phyloP scores from a whole-genome alignment of 1,140 invertebrate species.

The Drosophila murphyi region DNA sequence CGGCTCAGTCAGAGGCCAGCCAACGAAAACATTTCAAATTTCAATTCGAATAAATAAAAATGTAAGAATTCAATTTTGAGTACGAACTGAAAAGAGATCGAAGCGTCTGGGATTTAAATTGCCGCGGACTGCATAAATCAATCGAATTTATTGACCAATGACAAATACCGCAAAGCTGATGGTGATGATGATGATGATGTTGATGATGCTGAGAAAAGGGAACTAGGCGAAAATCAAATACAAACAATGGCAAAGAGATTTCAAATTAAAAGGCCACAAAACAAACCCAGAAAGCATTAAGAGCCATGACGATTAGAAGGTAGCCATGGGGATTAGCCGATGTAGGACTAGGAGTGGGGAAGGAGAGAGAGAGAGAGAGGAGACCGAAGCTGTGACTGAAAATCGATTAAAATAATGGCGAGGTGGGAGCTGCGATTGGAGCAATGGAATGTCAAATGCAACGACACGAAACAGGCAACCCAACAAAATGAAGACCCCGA shows the following conservation, averaged over 20 bases:
- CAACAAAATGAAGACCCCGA: slow-evolving; percentile 34
- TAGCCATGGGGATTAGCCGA: slow-evolving; percentile 19
- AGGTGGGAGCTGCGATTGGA: slow-evolving; percentile 53
- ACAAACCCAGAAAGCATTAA: slow-evolving; percentile 62
- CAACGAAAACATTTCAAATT: slow-evolving; percentile 49
- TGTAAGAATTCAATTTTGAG: slow-evolving; percentile 59
- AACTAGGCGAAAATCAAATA: slow-evolving; percentile 45
- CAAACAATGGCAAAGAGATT: slow-evolving; percentile 48
- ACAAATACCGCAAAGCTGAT: slow-evolving; percentile 54
- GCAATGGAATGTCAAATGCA: slow-evolving; percentile 71
- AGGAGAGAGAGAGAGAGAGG: not conserved
- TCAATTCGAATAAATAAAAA: slow-evolving; percentile 48
- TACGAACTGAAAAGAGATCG: slow-evolving; percentile 31
- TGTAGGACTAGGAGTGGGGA: not conserved
- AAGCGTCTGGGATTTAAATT: slow-evolving; percentile 52
- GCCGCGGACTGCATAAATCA: slow-evolving; percentile 63
- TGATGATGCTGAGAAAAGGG: slow-evolving; percentile 1
- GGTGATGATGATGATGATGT: slow-evolving; percentile 1
- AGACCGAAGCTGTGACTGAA: slow-evolving; percentile 39
- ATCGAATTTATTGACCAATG: slow-evolving; percentile 77
- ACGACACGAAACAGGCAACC: slow-evolving; percentile 25
- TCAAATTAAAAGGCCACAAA: slow-evolving; percentile 65
- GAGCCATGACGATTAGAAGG: slow-evolving; percentile 27
- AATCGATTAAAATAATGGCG: slow-evolving; percentile 75
- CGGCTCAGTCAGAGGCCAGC: slow-evolving; percentile 25